Evolutionary conservation across 2,113 vertebrate genomes (phyloP).

Genomic region (Trochalopteron elliotii): DNA sequence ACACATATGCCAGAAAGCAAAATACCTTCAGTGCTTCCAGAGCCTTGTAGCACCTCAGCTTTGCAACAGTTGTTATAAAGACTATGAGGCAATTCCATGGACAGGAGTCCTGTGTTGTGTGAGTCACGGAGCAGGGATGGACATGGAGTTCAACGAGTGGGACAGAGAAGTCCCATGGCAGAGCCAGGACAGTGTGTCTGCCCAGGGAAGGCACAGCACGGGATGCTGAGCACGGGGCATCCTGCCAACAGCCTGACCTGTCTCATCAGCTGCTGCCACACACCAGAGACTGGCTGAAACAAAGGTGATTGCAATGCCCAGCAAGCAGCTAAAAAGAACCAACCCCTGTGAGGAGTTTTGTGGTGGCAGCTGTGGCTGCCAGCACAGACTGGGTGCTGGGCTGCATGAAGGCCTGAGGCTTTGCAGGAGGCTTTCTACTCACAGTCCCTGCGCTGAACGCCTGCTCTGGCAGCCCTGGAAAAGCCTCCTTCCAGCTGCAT

Average conservation of each 20-base stretch:
- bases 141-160: accelerated
- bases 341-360: background rate
- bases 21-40: background rate
- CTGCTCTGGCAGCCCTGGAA: background rate
- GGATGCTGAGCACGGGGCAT: background rate
- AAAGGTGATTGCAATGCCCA: background rate
- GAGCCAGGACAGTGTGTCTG: background rate
- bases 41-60: background rate
- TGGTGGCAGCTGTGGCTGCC: background rate
- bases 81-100: background rate
- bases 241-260: background rate
- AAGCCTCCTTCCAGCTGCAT: background rate
- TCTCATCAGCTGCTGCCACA: background rate
- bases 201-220: background rate
- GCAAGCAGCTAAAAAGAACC: background rate
- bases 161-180: background rate
- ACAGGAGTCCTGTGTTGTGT: background rate
- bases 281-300: background rate
- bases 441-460: accelerated
- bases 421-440: background rate
- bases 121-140: background rate
- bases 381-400: background rate
- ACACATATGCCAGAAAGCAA: background rate
- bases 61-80: background rate
- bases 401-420: accelerated